Percentiles rank a stretch among this genome's conserved stretches.
Evolutionary conservation across 2,113 vertebrate species (phyloP).

Genomic region (Scytalopus superciliaris): DNA sequence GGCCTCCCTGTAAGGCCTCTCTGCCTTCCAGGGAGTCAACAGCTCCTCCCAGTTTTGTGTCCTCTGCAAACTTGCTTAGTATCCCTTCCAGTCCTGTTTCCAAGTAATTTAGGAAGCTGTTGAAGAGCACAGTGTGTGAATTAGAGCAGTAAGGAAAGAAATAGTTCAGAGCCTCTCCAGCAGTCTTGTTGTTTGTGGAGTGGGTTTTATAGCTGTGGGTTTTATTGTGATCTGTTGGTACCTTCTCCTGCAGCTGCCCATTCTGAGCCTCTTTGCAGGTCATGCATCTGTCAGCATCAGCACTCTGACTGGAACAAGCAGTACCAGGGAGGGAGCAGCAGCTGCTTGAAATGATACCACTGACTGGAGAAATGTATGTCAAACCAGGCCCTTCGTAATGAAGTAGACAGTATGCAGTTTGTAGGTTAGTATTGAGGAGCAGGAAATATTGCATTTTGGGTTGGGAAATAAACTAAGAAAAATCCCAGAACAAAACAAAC

Average conservation of each 20-base stretch:
- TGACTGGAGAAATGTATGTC: neutral
- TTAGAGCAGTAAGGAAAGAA: neutral
- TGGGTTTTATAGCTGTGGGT: neutral
- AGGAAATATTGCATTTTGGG: neutral
- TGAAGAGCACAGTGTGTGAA: neutral
- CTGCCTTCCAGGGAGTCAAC: neutral
- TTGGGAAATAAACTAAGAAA: too few species aligned
- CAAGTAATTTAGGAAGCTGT: neutral
- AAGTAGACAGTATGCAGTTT: neutral
- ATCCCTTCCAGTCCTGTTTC: neutral
- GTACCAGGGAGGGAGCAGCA: neutral
- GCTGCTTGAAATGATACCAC: neutral
- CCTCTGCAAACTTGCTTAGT: neutral
- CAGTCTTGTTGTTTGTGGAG: neutral
- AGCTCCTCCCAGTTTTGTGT: neutral
- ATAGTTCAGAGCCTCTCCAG: neutral
- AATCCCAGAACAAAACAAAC: neutral
- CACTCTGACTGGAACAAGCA: neutral
- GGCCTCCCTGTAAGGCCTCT: neutral
- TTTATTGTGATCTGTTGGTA: neutral
- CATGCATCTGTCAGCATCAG: rapidly evolving
- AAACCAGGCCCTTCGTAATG: neutral
- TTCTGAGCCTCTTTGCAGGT: neutral
- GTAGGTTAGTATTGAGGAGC: neutral
- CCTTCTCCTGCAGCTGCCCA: neutral